These are phyloP conservation scores for Aspidiotus destructor DNA, from an alignment of 2,888 invertebrate species.

Conservation along the genomic window DNA sequence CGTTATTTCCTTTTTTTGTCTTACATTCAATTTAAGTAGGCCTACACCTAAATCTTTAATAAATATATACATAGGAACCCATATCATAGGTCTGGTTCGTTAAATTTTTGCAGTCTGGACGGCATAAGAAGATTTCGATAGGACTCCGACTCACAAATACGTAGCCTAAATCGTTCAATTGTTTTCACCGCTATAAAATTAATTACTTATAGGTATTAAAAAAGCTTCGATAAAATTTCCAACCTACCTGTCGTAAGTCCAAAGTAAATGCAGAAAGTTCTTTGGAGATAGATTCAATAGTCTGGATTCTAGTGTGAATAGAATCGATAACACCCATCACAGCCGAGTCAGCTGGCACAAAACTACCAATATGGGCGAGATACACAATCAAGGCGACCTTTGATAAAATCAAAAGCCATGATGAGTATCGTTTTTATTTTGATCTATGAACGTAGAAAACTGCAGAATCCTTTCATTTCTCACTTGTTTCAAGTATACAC, in stretches of 20 bases:
- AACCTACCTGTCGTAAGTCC: slow-evolving; percentile 65
- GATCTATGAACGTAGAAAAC: slow-evolving; percentile 1
- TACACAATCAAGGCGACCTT: slow-evolving; percentile 63
- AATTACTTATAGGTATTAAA: too few species aligned
- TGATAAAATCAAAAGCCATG: not conserved
- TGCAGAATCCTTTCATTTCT: slow-evolving; percentile 38
- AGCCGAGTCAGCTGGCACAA: slow-evolving; percentile 70
- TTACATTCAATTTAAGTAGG: too few species aligned
- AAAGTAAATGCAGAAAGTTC: slow-evolving; percentile 77
- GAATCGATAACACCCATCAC: slow-evolving; percentile 60
- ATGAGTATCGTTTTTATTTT: not conserved
- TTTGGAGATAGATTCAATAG: slow-evolving; percentile 64
- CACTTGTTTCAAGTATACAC: slow-evolving; percentile 77
- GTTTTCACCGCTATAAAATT: too few species aligned
- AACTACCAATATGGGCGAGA: slow-evolving; percentile 81
- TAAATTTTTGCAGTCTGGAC: too few species aligned
- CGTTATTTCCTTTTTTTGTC: too few species aligned
- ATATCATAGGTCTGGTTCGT: too few species aligned
- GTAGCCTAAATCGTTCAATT: too few species aligned
- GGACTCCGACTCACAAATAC: too few species aligned
- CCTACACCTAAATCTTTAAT: too few species aligned
- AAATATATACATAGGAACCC: too few species aligned
- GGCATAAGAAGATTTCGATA: too few species aligned
- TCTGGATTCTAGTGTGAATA: slow-evolving; percentile 66
- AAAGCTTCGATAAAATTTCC: too few species aligned